These are phyloP conservation scores for Spodoptera litura DNA, from an alignment of 1,140 invertebrate species.

Conservation along the genomic window DNA sequence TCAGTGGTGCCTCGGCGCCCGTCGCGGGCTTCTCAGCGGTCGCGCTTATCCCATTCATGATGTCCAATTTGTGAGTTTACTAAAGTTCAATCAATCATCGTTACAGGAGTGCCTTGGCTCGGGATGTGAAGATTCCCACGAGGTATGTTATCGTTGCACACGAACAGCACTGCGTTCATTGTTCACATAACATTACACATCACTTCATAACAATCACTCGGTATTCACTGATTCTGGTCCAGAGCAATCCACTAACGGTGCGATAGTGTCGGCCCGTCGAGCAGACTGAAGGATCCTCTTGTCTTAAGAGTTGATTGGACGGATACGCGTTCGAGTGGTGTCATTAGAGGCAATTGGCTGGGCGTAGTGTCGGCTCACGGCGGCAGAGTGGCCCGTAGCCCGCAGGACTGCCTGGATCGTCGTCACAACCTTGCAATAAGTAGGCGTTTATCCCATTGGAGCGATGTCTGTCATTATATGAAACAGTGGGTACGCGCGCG, in stretches of 20 bases:
- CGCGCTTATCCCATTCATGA: constrained; percentile 78
- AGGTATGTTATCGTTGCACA: constrained; percentile 29
- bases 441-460: constrained; percentile 82
- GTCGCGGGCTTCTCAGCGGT: constrained; percentile 66
- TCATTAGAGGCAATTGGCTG: constrained; percentile 80
- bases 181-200: constrained; percentile 30
- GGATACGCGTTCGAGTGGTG: constrained; percentile 81
- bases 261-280: constrained; percentile 34
- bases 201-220: constrained; percentile 43
- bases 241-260: constrained; percentile 37
- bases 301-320: constrained; percentile 80
- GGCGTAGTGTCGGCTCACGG: constrained; percentile 71
- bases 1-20: constrained; percentile 57
- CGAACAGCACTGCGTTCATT: constrained; percentile 36
- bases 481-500: constrained; percentile 70
- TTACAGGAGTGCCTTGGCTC: constrained; percentile 40
- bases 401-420: constrained; percentile 72
- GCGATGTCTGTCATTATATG: constrained; percentile 75
- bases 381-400: constrained; percentile 62
- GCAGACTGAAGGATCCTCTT: constrained; percentile 73
- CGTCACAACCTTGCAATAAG: constrained; percentile 79
- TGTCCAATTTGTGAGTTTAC: constrained; percentile 51
- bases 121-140: constrained; percentile 31
- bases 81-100: constrained; percentile 60
- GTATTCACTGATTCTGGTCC: constrained; percentile 30